phyloP scores from a whole-genome alignment of 2,797 vertebrate genomes.

The Macropus fuliginosus region DNA sequence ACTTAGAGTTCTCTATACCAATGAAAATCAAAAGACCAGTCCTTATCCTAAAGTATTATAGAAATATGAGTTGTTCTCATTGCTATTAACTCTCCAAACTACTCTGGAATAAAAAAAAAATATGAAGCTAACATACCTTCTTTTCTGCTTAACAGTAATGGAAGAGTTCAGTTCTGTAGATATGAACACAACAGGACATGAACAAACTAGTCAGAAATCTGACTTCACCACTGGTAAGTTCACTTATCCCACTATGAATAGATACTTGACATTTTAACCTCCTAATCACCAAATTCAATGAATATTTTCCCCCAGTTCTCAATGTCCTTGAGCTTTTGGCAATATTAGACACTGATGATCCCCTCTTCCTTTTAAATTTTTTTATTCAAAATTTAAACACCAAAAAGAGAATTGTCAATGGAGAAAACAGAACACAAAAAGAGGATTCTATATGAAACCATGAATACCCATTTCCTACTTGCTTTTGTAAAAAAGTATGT shows the following conservation, averaged over 20 bases:
- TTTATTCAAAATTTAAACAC: background rate
- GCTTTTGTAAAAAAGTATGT: background rate
- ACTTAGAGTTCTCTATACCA: background rate
- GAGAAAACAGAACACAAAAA: background rate
- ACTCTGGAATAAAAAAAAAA: background rate
- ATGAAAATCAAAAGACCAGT: background rate
- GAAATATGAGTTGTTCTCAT: background rate
- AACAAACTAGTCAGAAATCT: constrained; percentile 43
- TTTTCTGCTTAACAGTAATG: background rate
- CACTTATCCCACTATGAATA: background rate
- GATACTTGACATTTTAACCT: constrained; percentile 20
- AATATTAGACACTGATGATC: background rate
- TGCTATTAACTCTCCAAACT: background rate
- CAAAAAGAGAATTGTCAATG: background rate
- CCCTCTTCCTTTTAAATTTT: background rate
- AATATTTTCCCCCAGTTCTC: background rate
- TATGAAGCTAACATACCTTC: background rate
- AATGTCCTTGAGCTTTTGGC: constrained; percentile 6
- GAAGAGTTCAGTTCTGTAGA: constrained; percentile 53
- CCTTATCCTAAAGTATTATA: background rate
- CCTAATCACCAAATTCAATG: background rate
- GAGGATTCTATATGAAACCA: background rate
- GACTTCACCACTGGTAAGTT: constrained; percentile 32
- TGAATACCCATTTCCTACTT: background rate
- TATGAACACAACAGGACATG: constrained; percentile 5